Conservation (phyloP, 2,888 invertebrate species). For the Sphaerophoria rueppellii region DNA sequence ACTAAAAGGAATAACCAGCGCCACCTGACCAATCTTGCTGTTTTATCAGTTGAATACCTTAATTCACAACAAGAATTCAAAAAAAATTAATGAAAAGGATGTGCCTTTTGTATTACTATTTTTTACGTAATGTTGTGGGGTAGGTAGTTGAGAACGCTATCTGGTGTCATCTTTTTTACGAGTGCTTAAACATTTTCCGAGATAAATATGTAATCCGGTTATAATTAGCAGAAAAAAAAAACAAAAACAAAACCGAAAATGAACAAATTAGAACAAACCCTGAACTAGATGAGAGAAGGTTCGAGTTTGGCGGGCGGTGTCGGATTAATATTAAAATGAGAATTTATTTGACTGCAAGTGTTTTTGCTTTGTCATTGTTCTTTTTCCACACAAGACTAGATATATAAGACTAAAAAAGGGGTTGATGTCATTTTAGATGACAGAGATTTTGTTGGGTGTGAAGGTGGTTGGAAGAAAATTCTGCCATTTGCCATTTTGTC, state of each 20-base stretch:
- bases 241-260: background rate
- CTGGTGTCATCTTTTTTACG: constrained; percentile 51
- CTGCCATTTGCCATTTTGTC: too few relatives aligned
- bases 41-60: constrained; percentile 1
- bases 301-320: background rate
- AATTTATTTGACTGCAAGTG: constrained; percentile 65
- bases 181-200: constrained; percentile 58
- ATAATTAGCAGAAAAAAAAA: constrained; percentile 75
- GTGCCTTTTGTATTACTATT: constrained; percentile 8
- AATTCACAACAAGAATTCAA: constrained; percentile 19
- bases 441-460: constrained; percentile 31
- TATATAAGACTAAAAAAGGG: constrained; percentile 8
- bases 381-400: background rate
- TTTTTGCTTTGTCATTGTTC: constrained; percentile 38
- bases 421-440: constrained; percentile 33
- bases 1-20: constrained; percentile 6
- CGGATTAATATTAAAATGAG: constrained; percentile 67
- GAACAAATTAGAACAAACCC: constrained; percentile 59
- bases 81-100: background rate
- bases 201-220: constrained; percentile 78
- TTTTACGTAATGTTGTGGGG: background rate
- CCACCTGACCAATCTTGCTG: constrained; percentile 44
- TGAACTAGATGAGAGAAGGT: constrained; percentile 48
- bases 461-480: constrained; percentile 9
- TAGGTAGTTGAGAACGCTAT: constrained; percentile 10